Conservation (phyloP, 2,113 vertebrate species). For the Salvelinus namaycush region DNA sequence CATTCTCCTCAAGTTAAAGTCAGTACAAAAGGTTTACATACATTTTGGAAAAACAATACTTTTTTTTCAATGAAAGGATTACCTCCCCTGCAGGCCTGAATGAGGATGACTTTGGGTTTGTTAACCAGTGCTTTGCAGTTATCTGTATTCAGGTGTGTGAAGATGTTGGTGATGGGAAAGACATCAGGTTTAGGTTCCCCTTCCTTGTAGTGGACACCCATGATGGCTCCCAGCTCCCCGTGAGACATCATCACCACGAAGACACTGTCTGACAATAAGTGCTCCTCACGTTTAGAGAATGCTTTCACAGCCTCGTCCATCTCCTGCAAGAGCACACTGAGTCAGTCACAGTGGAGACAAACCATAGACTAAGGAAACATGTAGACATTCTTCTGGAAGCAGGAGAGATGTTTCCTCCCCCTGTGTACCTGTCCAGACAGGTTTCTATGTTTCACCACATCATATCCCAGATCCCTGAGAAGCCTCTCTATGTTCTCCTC, state of each 20-base stretch:
- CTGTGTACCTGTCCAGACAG: conserved; percentile 53
- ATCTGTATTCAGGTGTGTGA: conserved; percentile 66
- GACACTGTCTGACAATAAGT: conserved; percentile 79
- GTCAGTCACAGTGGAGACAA: neutral
- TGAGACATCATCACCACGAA: conserved; percentile 89
- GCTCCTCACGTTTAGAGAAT: conserved; percentile 73
- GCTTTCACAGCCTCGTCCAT: conserved; percentile 61
- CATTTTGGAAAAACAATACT: no score
- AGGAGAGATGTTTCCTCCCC: conserved; percentile 41
- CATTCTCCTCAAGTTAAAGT: no score
- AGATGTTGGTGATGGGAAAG: conserved; percentile 71
- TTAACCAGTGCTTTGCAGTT: conserved; percentile 69
- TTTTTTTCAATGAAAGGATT: no score
- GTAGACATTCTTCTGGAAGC: neutral
- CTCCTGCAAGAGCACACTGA: conserved; percentile 59
- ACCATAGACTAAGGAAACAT: neutral
- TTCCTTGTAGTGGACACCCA: conserved; percentile 57
- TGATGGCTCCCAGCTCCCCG: conserved; percentile 69
- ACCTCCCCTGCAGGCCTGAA: conserved; percentile 85
- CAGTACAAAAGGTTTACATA: no score
- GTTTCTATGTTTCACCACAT: no score
- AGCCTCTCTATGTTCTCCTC: conserved; percentile 59
- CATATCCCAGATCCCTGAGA: conserved; percentile 68
- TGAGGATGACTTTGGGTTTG: conserved; percentile 88
- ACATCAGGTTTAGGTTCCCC: conserved; percentile 38